Evolutionary conservation across 2,797 vertebrate species (phyloP).

Genomic region (Merluccius polli): DNA sequence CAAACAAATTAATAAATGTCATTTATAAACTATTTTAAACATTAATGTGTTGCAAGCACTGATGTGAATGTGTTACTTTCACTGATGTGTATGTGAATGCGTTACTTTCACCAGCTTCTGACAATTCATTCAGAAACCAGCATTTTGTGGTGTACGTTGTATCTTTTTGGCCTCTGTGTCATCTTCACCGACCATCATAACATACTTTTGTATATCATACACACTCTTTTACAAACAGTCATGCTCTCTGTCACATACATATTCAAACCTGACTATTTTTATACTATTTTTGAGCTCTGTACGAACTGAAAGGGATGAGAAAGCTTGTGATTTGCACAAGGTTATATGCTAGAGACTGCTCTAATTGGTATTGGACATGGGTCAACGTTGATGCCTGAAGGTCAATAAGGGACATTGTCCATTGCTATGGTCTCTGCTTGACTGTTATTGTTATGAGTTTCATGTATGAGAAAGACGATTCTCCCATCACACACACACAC

Average conservation of each 20-base stretch:
- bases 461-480: not conserved
- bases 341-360: not conserved
- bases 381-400: not conserved
- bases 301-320: too few species aligned
- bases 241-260: too few species aligned
- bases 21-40: not conserved
- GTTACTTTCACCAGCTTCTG: not conserved
- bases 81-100: not conserved
- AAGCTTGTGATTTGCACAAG: not conserved
- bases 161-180: not conserved
- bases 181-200: not conserved
- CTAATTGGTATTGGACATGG: not conserved
- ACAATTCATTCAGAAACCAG: slow-evolving; percentile 10
- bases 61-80: slow-evolving; percentile 27
- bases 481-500: not conserved
- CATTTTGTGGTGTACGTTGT: not conserved
- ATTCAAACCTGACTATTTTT: slow-evolving; percentile 9
- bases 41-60: slow-evolving; percentile 39
- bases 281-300: not conserved
- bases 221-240: not conserved
- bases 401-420: not conserved
- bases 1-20: not conserved
- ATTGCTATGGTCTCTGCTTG: not conserved
- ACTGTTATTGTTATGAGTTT: not conserved
- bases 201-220: not conserved